A percentile compares a stretch with the other conserved stretches of the same genome.
Conservation (phyloP, 2,888 invertebrate species). For the Melieria picta region DNA sequence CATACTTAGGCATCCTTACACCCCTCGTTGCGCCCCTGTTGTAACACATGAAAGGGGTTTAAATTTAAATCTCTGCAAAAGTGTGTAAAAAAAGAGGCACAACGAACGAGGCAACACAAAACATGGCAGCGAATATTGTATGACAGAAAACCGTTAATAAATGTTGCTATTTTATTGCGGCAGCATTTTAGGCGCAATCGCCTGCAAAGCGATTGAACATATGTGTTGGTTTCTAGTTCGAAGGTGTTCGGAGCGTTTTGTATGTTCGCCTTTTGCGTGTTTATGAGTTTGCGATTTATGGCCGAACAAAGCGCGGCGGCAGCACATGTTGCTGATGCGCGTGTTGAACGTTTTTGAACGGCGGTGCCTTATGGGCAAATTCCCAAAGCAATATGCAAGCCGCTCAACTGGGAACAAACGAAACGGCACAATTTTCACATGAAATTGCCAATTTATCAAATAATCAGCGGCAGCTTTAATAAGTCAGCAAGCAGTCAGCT, state of each 20-base stretch:
- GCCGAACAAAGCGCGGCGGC: background rate
- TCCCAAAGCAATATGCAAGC: no score
- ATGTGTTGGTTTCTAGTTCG: background rate
- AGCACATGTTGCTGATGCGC: slow-evolving; percentile 16
- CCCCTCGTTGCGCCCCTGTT: no score
- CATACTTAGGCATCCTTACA: no score
- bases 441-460: no score
- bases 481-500: background rate
- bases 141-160: slow-evolving; percentile 19
- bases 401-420: no score
- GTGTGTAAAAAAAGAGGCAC: background rate
- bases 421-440: no score
- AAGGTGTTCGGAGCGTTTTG: background rate
- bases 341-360: no score
- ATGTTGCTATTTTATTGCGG: slow-evolving; percentile 23
- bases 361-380: no score
- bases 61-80: background rate
- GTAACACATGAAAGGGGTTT: background rate
- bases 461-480: no score
- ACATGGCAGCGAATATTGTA: slow-evolving; percentile 11
- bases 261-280: background rate
- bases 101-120: slow-evolving; percentile 4
- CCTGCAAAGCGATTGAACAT: background rate
- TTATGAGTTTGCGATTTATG: slow-evolving; percentile 18
- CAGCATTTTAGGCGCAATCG: slow-evolving; percentile 19